Evolutionary conservation across 2,797 vertebrate genomes (phyloP).

Genomic region (Echiichthys vipera): DNA sequence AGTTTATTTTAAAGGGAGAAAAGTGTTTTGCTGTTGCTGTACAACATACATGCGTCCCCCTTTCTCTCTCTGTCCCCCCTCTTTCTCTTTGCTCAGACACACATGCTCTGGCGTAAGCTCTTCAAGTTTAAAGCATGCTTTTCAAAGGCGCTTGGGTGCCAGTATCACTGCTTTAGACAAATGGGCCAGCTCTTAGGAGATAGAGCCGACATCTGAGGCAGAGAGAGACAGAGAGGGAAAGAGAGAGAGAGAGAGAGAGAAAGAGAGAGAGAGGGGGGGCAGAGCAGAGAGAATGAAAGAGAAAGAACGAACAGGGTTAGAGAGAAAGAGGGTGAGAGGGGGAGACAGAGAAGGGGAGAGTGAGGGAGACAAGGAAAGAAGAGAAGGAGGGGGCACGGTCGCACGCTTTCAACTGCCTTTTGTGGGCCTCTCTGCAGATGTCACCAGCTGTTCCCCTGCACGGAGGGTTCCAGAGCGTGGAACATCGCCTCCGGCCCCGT

Average conservation of each 20-base stretch:
- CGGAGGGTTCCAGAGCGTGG: constrained; percentile 95
- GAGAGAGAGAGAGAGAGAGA: constrained; percentile 53
- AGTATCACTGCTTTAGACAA: constrained; percentile 78
- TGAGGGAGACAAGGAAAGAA: constrained; percentile 78
- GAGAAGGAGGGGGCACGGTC: constrained; percentile 90
- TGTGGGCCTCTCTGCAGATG: constrained; percentile 99
- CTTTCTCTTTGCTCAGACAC: constrained; percentile 66
- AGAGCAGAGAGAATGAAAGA: constrained; percentile 46
- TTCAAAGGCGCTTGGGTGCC: constrained; percentile 75
- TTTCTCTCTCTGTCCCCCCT: constrained; percentile 32
- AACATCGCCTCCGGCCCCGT: constrained; percentile 98
- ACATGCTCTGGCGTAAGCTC: constrained; percentile 75
- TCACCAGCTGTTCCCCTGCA: constrained; percentile 99
- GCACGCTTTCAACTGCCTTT: constrained; percentile 99
- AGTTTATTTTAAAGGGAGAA: constrained; percentile 64
- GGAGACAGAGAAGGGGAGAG: constrained; percentile 63
- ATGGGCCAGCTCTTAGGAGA: constrained; percentile 75
- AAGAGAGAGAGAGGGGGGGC: constrained; percentile 55
- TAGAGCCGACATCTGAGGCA: constrained; percentile 78
- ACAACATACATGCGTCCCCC: constrained; percentile 60
- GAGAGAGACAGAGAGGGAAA: constrained; percentile 53
- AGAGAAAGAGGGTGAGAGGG: constrained; percentile 61
- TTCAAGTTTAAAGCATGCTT: constrained; percentile 80
- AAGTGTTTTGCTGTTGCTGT: constrained; percentile 69
- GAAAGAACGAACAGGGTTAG: constrained; percentile 53